Percentiles rank a stretch among this genome's conserved stretches.
phyloP scores from a whole-genome alignment of 2,797 vertebrate genomes.

The Sebastes alutus region DNA sequence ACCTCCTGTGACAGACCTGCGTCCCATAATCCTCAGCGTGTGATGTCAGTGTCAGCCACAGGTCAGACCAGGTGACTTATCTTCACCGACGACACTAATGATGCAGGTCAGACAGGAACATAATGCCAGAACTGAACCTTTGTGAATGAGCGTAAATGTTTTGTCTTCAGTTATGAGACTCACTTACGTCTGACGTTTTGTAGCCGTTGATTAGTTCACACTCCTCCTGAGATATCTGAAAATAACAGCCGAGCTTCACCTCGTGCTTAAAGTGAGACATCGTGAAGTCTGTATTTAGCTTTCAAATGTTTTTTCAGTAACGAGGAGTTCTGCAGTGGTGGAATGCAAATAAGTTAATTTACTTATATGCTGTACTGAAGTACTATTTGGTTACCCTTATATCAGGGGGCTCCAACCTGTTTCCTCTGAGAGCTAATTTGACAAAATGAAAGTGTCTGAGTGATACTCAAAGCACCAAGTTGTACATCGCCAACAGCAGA shows the following conservation, averaged over 20 bases:
- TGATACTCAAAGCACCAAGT: too few relatives aligned
- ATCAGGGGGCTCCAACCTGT: too few relatives aligned
- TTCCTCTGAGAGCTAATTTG: too few relatives aligned
- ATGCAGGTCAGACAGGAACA: neutral
- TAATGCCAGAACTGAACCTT: neutral
- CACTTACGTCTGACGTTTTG: neutral
- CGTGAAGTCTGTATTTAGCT: neutral
- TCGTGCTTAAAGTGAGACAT: neutral
- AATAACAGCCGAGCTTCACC: neutral
- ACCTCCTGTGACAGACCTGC: neutral
- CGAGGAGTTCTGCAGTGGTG: neutral
- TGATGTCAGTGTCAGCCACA: neutral
- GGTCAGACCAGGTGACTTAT: neutral
- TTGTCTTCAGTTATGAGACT: neutral
- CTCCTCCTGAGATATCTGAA: too few relatives aligned
- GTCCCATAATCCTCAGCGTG: slow-evolving; percentile 7
- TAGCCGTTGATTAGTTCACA: neutral
- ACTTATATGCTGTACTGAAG: neutral
- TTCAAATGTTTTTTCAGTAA: neutral
- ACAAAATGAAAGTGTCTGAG: too few relatives aligned
- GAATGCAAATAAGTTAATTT: neutral
- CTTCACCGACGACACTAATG: too few relatives aligned
- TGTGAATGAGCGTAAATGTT: neutral
- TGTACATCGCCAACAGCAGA: too few relatives aligned
- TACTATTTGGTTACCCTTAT: neutral